These are phyloP conservation scores for Spisula solida DNA, from an alignment of 2,888 invertebrate species.

Conservation along the genomic window DNA sequence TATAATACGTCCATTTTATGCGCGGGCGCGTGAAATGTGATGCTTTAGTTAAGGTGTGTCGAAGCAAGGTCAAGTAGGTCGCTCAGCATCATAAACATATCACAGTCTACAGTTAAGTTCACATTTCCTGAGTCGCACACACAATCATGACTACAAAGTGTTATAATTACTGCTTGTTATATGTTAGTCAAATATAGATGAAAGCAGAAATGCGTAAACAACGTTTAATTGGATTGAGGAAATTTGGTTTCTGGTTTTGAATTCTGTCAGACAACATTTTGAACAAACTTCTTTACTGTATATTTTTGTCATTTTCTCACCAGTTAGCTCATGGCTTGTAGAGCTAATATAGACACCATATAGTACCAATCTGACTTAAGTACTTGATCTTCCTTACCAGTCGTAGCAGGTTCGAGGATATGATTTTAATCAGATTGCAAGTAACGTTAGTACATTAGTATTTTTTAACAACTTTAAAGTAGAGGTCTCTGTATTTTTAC, in stretches of 20 bases:
- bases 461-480: too few relatives aligned
- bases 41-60: constrained; percentile 61
- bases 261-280: constrained; percentile 9
- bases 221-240: not conserved
- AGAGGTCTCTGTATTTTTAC: too few relatives aligned
- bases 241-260: not conserved
- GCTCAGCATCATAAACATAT: constrained; percentile 47
- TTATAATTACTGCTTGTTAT: constrained; percentile 13
- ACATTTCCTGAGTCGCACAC: not conserved
- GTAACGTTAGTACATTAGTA: too few relatives aligned
- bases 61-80: constrained; percentile 63
- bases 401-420: too few relatives aligned
- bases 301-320: constrained; percentile 13
- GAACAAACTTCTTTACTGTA: not conserved
- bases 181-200: not conserved
- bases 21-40: constrained; percentile 63
- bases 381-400: too few relatives aligned
- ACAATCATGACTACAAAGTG: constrained; percentile 6
- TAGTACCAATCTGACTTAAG: too few relatives aligned
- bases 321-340: not conserved
- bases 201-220: constrained; percentile 22
- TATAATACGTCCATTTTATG: constrained; percentile 36
- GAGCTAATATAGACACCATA: not conserved
- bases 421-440: too few relatives aligned
- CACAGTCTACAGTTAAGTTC: constrained; percentile 39